phyloP scores from a whole-genome alignment of 2,797 vertebrate species.

The Vireo griseus region DNA sequence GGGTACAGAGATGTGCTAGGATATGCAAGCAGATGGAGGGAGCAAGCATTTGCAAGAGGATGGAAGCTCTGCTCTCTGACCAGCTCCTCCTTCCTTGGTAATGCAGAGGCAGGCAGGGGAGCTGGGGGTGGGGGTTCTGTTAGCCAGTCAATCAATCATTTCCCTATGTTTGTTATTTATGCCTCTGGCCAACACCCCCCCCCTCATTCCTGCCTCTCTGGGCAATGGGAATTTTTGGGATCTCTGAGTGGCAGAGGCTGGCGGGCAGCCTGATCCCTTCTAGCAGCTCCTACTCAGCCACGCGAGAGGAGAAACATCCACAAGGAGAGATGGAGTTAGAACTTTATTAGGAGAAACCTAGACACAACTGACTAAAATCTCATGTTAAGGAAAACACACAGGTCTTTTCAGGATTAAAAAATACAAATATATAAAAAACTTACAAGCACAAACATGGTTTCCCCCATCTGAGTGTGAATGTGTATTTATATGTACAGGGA shows the following conservation, averaged over 20 bases:
- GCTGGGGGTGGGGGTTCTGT: background rate
- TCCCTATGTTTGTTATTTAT: slow-evolving; percentile 30
- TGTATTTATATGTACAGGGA: background rate
- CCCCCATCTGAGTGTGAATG: background rate
- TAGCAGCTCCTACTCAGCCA: background rate
- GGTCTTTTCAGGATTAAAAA: slow-evolving; percentile 33
- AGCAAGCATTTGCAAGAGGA: rapidly evolving
- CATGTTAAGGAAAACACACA: slow-evolving; percentile 23
- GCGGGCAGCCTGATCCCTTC: background rate
- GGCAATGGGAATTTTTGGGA: background rate
- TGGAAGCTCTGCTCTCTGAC: background rate
- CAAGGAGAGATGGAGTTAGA: slow-evolving; percentile 13
- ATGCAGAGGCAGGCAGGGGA: background rate
- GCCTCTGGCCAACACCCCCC: background rate
- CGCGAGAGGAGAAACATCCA: background rate
- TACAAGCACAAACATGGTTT: background rate
- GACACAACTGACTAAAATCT: background rate
- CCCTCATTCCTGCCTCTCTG: background rate
- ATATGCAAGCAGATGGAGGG: background rate
- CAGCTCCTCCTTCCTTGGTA: background rate
- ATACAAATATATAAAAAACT: slow-evolving; percentile 34
- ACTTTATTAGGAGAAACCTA: slow-evolving; percentile 65
- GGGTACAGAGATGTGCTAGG: background rate
- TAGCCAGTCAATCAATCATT: slow-evolving; percentile 34
- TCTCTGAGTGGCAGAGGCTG: slow-evolving; percentile 16